Base-by-base conservation (phyloP, 2,888 invertebrate genomes). In the Isotomurus palustris region DNA sequence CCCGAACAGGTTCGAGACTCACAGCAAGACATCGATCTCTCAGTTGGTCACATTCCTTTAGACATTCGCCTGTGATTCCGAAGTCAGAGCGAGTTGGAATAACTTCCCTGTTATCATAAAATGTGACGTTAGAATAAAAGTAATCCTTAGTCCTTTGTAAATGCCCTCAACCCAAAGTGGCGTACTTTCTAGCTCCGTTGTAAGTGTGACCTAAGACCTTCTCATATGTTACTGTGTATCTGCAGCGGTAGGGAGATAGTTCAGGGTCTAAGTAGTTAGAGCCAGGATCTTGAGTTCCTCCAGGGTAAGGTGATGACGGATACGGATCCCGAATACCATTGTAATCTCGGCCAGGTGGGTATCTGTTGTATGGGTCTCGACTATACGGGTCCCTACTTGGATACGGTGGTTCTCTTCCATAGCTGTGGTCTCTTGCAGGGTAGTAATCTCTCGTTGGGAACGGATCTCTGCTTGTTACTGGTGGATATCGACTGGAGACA, bases 141-240 rank as follows among this genome's bases (percentile, higher is more conserved):
- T n/a, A 29, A 24, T 22, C 25, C 35, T 35, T 19, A 32, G 36
- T 28, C 36, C 27, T n/a, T 19, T 25, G 25, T 35, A 27, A 27
- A 8, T 17, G 24, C 24, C 6, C n/a, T n/a, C n/a, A n/a, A n/a
- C n/a, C n/a, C n/a, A n/a, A n/a, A n/a, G n/a, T n/a, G 10, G 10
- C 8, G 35, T 12, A 32, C 8, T 32, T 8, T 57, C 72, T 69
- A 3, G 72, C 72, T 38, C 72, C 72, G 19, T 72, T 68, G 58
- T 73, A 73, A 27, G 74, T 73, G 22, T 73, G 73, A 25, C 74
- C 74, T 49, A 73, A 71, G 27, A 75, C 71, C 65, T 75, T 75
- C 57, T 75, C 75, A 57, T 73, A 75, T n/a, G 73, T 73, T 32
- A 73, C 68, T 4, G 72, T 71, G 64, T 72, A 71, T 19, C 73